A percentile compares a stretch with the other conserved stretches of the same genome.
phyloP scores from a whole-genome alignment of 2,797 vertebrate genomes.

The Zalophus californianus region DNA sequence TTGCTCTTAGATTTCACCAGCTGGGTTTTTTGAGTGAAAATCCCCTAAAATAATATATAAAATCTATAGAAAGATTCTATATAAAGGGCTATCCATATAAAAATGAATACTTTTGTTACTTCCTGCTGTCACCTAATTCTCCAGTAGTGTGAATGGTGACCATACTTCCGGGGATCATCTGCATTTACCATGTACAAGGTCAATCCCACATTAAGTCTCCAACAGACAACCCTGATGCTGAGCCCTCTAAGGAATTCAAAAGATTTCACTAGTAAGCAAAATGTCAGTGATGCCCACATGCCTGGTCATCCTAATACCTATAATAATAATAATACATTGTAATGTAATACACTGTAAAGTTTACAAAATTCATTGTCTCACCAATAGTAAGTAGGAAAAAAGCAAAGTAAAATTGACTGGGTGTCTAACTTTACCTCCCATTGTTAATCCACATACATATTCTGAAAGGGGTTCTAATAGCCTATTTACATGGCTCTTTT shows the following conservation, averaged over 20 bases:
- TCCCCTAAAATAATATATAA: not conserved
- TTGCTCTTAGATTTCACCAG: not conserved
- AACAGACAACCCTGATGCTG: not conserved
- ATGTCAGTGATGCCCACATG: not conserved
- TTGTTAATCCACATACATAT: not conserved
- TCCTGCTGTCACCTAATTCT: not conserved
- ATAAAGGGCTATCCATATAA: not conserved
- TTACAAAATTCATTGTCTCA: not conserved
- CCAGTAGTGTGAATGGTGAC: not conserved
- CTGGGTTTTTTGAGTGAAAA: not conserved
- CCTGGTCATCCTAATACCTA: not conserved
- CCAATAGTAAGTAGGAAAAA: not conserved
- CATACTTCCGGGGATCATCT: not conserved
- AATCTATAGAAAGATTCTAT: not conserved
- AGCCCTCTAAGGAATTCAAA: not conserved
- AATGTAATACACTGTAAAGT: not conserved
- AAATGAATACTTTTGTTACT: not conserved
- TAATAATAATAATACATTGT: not conserved
- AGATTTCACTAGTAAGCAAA: constrained; percentile 1
- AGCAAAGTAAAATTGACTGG: not conserved
- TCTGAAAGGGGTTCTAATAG: not conserved
- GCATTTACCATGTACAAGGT: not conserved
- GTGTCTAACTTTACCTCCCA: not conserved
- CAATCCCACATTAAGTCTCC: not conserved
- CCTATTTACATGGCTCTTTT: not conserved